Conservation (phyloP, 1,140 invertebrate genomes). For the Sarcophaga peregrina region DNA sequence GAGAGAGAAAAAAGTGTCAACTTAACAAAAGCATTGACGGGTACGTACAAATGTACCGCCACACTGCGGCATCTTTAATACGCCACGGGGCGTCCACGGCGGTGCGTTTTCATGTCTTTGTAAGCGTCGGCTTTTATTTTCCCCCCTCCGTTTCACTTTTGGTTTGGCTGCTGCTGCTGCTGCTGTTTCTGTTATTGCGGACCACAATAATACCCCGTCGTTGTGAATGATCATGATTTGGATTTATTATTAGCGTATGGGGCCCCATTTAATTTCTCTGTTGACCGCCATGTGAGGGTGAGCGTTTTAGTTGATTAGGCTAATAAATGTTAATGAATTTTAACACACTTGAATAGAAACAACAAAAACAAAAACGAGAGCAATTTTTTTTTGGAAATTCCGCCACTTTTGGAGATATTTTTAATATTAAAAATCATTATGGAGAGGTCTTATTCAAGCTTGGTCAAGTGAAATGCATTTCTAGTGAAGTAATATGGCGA, state of each 20-base stretch:
- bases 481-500: too few relatives aligned
- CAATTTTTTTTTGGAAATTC: too few relatives aligned
- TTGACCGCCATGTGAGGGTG: conserved; percentile 20
- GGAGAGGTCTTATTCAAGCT: too few relatives aligned
- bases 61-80: conserved; percentile 64
- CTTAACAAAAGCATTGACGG: conserved; percentile 64
- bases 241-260: neutral
- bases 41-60: conserved; percentile 62
- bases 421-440: too few relatives aligned
- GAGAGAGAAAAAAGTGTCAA: conserved; percentile 64
- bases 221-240: neutral
- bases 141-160: neutral
- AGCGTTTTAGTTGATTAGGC: conserved; percentile 56
- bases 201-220: neutral
- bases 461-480: too few relatives aligned
- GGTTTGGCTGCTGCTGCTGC: conserved; percentile 41
- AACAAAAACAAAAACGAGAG: neutral
- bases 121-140: conserved; percentile 41
- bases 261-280: neutral
- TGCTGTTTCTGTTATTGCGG: conserved; percentile 13
- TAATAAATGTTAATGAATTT: conserved; percentile 66
- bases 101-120: conserved; percentile 64
- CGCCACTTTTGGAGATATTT: too few relatives aligned
- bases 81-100: conserved; percentile 64
- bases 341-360: conserved; percentile 58